Percentiles rank a stretch among this genome's conserved stretches.
phyloP scores from a whole-genome alignment of 2,797 vertebrate species.

The Diglossa cyanea region DNA sequence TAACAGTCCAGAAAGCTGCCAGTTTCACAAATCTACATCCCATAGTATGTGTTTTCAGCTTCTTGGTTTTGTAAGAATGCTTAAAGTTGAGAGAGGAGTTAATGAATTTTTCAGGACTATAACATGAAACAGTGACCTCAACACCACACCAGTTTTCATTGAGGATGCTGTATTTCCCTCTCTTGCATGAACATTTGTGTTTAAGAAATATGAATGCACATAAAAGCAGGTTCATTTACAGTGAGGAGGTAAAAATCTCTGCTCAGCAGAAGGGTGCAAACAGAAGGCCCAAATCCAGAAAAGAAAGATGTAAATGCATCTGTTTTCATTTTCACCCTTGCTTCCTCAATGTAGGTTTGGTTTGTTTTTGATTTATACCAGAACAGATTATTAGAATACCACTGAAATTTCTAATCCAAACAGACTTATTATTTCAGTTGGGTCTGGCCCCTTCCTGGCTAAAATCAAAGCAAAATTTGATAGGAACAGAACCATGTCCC shows the following conservation, averaged over 20 bases:
- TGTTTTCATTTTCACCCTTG: not conserved
- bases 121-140: not conserved
- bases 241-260: not conserved
- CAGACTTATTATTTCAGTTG: not conserved
- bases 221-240: not conserved
- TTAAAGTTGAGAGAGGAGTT: not conserved
- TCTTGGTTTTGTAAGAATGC: not conserved
- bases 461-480: constrained; percentile 24
- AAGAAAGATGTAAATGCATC: not conserved
- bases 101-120: not conserved
- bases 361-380: not conserved
- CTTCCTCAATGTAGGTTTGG: not conserved
- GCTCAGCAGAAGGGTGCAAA: not conserved
- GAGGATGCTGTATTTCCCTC: not conserved
- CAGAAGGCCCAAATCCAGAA: not conserved
- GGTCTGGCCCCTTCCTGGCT: not conserved
- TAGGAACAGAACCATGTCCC: not conserved
- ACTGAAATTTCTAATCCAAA: not conserved
- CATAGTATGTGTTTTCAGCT: not conserved
- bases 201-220: not conserved
- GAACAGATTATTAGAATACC: not conserved
- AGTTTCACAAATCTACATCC: constrained; percentile 8
- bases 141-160: not conserved
- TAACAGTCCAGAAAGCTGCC: constrained; percentile 26
- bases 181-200: not conserved